These are phyloP conservation scores for Drosophila dives DNA, from an alignment of 2,888 invertebrate species.

Conservation along the genomic window DNA sequence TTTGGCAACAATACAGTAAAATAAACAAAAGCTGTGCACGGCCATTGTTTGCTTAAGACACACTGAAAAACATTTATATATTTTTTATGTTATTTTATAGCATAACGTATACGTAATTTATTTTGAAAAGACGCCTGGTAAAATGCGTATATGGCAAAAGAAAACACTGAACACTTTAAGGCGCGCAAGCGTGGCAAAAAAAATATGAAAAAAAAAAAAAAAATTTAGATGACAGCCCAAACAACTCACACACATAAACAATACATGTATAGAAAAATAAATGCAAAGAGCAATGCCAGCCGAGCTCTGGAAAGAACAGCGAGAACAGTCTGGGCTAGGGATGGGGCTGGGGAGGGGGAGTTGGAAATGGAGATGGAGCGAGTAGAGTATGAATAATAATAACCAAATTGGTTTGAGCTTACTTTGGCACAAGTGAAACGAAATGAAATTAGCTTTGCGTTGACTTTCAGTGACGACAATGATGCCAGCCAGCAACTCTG, in stretches of 20 bases:
- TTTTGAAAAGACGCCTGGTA: slow-evolving; percentile 37
- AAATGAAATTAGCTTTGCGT: slow-evolving; percentile 74
- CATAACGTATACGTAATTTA: slow-evolving; percentile 61
- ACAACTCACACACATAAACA: slow-evolving; percentile 44
- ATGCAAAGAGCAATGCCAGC: neutral
- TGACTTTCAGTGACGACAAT: slow-evolving; percentile 34
- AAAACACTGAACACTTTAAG: slow-evolving; percentile 37
- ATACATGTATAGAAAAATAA: slow-evolving; percentile 26
- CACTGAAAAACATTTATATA: slow-evolving; percentile 64
- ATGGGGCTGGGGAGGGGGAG: neutral
- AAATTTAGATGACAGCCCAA: slow-evolving; percentile 28
- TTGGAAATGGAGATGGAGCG: neutral
- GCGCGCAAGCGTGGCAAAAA: slow-evolving; percentile 44
- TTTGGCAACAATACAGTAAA: slow-evolving; percentile 47
- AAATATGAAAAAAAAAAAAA: too few species aligned
- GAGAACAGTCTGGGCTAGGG: neutral
- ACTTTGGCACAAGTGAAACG: slow-evolving; percentile 67
- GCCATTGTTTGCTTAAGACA: slow-evolving; percentile 70
- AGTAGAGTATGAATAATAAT: slow-evolving; percentile 66
- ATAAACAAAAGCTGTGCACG: slow-evolving; percentile 72
- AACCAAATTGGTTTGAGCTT: slow-evolving; percentile 70
- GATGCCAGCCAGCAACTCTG: neutral
- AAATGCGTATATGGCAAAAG: slow-evolving; percentile 28
- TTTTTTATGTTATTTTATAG: slow-evolving; percentile 35
- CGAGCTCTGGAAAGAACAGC: neutral